These are phyloP conservation scores for Cynoglossus semilaevis DNA, from an alignment of 2,113 vertebrate species.

Conservation along the genomic window DNA sequence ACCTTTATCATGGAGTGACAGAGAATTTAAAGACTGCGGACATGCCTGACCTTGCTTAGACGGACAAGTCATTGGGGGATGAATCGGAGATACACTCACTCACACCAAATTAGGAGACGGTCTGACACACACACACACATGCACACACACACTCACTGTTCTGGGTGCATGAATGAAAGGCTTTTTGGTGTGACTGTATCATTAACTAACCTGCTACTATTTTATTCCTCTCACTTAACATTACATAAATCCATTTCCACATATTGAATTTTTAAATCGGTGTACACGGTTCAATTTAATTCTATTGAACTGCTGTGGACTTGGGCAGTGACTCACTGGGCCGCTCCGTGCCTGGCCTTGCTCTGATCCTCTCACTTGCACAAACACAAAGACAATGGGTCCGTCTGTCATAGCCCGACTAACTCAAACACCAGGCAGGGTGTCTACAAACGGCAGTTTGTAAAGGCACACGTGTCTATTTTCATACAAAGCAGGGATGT, in stretches of 20 bases:
- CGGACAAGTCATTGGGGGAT: neutral
- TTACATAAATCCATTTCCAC: neutral
- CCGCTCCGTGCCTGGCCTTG: neutral
- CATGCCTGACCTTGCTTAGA: slow-evolving; percentile 3
- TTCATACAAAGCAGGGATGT: neutral
- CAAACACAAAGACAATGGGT: neutral
- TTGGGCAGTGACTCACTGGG: neutral
- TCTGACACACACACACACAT: neutral
- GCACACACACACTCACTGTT: neutral
- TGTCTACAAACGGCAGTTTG: neutral
- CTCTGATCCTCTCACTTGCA: neutral
- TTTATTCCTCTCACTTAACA: neutral
- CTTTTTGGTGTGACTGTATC: neutral
- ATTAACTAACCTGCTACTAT: neutral
- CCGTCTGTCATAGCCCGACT: neutral
- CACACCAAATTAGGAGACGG: neutral
- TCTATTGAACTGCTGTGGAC: neutral
- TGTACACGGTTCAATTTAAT: neutral
- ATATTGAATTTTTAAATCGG: neutral
- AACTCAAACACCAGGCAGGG: neutral
- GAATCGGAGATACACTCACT: neutral
- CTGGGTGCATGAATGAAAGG: no score
- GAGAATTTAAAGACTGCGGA: neutral
- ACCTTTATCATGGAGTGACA: neutral
- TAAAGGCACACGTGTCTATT: neutral